Evolutionary conservation across 2,888 invertebrate species (phyloP).

Genomic region (Venusia cambrica): DNA sequence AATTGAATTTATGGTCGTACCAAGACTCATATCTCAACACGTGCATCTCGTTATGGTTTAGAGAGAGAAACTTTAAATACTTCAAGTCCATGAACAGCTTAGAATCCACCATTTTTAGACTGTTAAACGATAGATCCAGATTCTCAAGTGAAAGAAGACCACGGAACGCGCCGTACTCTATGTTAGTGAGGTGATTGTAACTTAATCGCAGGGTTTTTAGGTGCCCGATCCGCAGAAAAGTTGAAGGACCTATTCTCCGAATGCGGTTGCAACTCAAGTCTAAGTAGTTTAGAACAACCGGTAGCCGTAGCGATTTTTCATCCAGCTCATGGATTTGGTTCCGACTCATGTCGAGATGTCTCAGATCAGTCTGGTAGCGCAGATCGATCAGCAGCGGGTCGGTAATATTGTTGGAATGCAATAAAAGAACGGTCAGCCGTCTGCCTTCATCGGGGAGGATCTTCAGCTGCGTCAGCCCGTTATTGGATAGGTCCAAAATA

Average conservation of each 20-base stretch:
- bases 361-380: constrained; percentile 46
- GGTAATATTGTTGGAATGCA: constrained; percentile 57
- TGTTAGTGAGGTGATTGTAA: constrained; percentile 44
- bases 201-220: constrained; percentile 52
- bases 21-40: constrained; percentile 53
- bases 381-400: constrained; percentile 49
- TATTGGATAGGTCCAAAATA: constrained; percentile 62
- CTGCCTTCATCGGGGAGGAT: constrained; percentile 53
- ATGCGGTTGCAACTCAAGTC: constrained; percentile 58
- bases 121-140: constrained; percentile 50
- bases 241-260: constrained; percentile 47
- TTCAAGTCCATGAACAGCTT: constrained; percentile 59
- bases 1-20: constrained; percentile 49
- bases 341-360: constrained; percentile 48
- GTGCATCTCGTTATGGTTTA: constrained; percentile 50
- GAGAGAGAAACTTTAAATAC: constrained; percentile 44
- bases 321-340: constrained; percentile 52
- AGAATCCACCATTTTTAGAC: constrained; percentile 51
- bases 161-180: constrained; percentile 59
- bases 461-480: constrained; percentile 46
- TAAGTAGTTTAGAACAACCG: constrained; percentile 41
- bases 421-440: constrained; percentile 44
- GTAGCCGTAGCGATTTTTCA: constrained; percentile 49
- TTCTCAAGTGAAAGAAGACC: constrained; percentile 45
- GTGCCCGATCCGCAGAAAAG: constrained; percentile 45